Evolutionary conservation across 2,888 invertebrate genomes (phyloP).

Genomic region (Yponomeuta evonymella): DNA sequence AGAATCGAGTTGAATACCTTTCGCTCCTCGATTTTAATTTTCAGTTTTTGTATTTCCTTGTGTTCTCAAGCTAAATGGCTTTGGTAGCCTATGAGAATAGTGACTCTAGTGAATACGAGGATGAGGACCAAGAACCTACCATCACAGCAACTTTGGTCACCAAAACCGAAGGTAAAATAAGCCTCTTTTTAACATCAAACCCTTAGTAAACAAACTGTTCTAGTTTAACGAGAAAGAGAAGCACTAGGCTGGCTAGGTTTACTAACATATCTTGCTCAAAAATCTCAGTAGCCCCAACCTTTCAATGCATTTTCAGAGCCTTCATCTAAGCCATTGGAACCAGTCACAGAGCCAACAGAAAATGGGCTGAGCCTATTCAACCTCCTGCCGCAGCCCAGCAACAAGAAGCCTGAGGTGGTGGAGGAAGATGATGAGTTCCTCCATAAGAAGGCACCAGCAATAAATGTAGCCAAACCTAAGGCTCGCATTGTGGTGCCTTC

Average conservation of each 20-base stretch:
- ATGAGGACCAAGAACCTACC: constrained; percentile 37
- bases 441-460: constrained; percentile 70
- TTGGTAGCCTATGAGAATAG: constrained; percentile 79
- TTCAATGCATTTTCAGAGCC: constrained; percentile 8
- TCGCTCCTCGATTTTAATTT: no score
- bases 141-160: constrained; percentile 34
- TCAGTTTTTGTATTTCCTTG: no score
- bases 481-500: constrained; percentile 83
- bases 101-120: constrained; percentile 62
- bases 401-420: constrained; percentile 39
- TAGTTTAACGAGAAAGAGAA: no score
- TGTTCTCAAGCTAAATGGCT: constrained; percentile 50
- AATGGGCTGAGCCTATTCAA: constrained; percentile 43
- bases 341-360: not conserved
- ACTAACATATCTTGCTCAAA: no score
- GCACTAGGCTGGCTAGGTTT: no score
- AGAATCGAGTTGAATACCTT: no score
- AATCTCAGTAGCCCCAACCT: not conserved
- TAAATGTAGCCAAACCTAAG: constrained; percentile 55
- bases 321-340: not conserved
- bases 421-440: constrained; percentile 81
- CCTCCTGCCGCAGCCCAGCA: constrained; percentile 69
- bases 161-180: constrained; percentile 32
- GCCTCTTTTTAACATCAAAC: not conserved
- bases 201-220: no score